These are phyloP conservation scores for Chaetodon trifasciatus DNA, from an alignment of 2,797 vertebrate genomes.

Conservation along the genomic window DNA sequence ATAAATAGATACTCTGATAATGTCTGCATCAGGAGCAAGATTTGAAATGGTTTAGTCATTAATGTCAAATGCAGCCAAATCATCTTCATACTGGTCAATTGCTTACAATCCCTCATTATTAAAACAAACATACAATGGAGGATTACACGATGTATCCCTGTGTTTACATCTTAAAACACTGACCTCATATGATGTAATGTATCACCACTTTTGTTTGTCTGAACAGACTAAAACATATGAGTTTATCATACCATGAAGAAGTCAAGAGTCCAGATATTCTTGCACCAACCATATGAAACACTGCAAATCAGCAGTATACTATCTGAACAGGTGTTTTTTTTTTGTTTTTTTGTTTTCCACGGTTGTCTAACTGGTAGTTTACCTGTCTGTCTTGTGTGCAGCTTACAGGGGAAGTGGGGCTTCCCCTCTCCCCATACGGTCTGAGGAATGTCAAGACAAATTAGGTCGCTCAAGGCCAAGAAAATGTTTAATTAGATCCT, in stretches of 20 bases:
- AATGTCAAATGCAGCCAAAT: neutral
- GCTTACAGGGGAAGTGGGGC: constrained; percentile 47
- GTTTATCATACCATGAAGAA: neutral
- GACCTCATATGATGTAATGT: constrained; percentile 22
- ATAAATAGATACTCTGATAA: neutral
- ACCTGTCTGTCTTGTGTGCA: constrained; percentile 40
- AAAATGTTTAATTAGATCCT: constrained; percentile 68
- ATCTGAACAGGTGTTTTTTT: constrained; percentile 5
- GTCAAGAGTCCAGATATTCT: neutral
- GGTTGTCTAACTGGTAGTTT: constrained; percentile 31
- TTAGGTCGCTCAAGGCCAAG: constrained; percentile 45
- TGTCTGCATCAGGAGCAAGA: neutral
- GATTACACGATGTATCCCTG: neutral
- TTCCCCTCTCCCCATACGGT: constrained; percentile 33
- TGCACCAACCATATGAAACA: constrained; percentile 2
- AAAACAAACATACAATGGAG: neutral
- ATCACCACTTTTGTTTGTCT: constrained; percentile 14
- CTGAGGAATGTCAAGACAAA: constrained; percentile 64
- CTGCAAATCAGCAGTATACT: constrained; percentile 11
- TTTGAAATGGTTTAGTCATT: neutral
- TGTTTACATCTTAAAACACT: constrained; percentile 2
- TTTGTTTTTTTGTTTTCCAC: constrained; percentile 18
- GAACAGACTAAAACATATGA: neutral
- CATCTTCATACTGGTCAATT: neutral
- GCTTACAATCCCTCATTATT: neutral